Conservation (phyloP, 2,797 vertebrate genomes). For the Peromyscus nudipes region DNA sequence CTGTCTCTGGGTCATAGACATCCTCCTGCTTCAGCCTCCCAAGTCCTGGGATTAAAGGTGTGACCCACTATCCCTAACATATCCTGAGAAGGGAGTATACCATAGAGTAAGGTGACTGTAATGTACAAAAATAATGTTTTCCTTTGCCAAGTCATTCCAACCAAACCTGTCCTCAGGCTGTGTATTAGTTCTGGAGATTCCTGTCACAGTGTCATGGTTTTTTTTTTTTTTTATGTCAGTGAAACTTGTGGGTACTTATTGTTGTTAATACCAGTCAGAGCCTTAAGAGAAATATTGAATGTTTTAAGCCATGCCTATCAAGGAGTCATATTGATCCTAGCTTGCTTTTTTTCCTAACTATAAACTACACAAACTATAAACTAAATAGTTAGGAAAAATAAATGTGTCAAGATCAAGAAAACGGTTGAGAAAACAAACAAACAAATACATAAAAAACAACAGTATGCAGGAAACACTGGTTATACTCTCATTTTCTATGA, state of each 20-base stretch:
- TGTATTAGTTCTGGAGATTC: not conserved
- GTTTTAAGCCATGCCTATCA: conserved; percentile 34
- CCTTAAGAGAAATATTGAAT: not conserved
- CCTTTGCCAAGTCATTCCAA: conserved; percentile 52
- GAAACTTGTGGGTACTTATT: not conserved
- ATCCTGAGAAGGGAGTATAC: not conserved
- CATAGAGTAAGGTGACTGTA: not conserved
- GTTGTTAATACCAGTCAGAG: not conserved
- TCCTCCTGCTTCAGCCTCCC: not conserved
- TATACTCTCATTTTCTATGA: not conserved
- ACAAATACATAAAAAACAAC: not conserved
- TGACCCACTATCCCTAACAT: not conserved
- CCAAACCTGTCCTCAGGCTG: conserved; percentile 43
- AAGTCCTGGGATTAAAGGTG: not conserved
- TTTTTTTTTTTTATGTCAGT: not conserved
- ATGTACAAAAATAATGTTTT: conserved; percentile 50
- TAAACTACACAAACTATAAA: not conserved
- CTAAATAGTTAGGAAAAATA: not conserved
- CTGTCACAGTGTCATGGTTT: not conserved
- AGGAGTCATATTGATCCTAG: not conserved
- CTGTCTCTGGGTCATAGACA: not conserved
- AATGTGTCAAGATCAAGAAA: not conserved
- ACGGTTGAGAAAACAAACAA: not conserved
- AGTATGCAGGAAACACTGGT: not conserved
- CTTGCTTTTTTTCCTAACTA: not conserved